Base-by-base conservation (phyloP, 2,888 invertebrate genomes). In the Xanthia icteritia region DNA sequence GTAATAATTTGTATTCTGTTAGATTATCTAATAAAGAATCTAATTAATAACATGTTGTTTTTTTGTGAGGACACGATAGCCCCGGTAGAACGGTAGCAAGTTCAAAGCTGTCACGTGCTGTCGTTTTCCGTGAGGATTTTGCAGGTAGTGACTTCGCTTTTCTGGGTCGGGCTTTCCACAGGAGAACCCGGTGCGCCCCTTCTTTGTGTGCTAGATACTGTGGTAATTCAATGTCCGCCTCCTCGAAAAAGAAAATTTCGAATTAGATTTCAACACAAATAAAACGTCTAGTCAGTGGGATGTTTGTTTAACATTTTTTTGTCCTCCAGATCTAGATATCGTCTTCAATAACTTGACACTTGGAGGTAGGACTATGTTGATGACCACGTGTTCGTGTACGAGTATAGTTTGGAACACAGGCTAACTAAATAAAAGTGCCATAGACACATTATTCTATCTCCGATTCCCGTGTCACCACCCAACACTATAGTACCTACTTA, bases 381-480 rank as follows among this genome's bases (percentile, higher is more conserved):
- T 48, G 8, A 23, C 20, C 13, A 27, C 8, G 31, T 31, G n/a
- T 27, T 11, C 23, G 9, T 42, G 11, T 56, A 56, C 27, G n/a
- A 17, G 31, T 31, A 20, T 31, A 20, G 31, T 31, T 60, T 60
- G 20, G 8, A 60, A 31, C 1, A 60, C 4, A 23, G 31, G 5
- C 31, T 31, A 31, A 20, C 27, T 48, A 48, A 20, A 42, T 31
- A 67, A 31, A 60, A 60, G 31, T 60, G 27, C 58, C 17, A 31
- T 60, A 15, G 27, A 60, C 27, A 8, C 65, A 77, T 77, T 48
- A 66, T n/a, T 80, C 70, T 31, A 31, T 69, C 80, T 73, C 63
- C 13, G 8, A 64, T 60, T 81, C 48, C 63, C 51, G 51, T 74
- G 86, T 85, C 86, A 69, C 83, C 78, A 64, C 42, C 27, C 54